Base-by-base conservation (phyloP, 2,113 vertebrate species). In the Ceyx melanurus region DNA sequence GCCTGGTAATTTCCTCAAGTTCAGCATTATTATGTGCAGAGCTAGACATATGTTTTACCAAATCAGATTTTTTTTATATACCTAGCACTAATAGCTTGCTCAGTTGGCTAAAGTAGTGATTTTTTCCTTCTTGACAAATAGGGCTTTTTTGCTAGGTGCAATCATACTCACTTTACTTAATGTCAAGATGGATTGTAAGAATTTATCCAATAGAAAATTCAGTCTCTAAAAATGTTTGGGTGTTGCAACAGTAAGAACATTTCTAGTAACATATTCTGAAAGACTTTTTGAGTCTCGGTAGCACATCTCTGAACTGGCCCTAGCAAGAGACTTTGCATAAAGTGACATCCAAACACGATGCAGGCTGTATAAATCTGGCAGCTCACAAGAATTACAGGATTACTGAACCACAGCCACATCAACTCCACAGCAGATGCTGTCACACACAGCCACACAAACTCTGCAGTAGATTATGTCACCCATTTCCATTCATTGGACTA, bases 321-420 rank as follows among this genome's bases (percentile, higher is more conserved):
- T 10, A 54, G 21, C 33, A 50, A 40, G 15, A 23, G 13, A 48
- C 21, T 18, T 60, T 4, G 8, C 0, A 1, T 16, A 62, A 70
- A 15, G 68, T 3, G 29, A n/a, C 4, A 4, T 12, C n/a, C 33
- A 64, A 62, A 40, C 25, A 20, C 0, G 0, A 10, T 1, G 28
- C 2, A 18, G 53, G 15, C 15, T 57, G 4, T 12, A 0, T 18
- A 33, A 73, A n/a, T 2, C 60, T 25, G 8, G 6, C 25, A 65
- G 40, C 43, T 70, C 13, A 23, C 15, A 3, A 40, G n/a, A 46
- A 5, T 6, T 13, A 10, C 28, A 25, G 19, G 23, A 21, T 14
- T 33, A 35, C n/a, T 29, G 42, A 79, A 13, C 29, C 0, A 2
- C 29, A 86, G 54, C 72, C 64, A 40, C 19, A 9, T 23, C 12